Evolutionary conservation across 2,888 invertebrate genomes (phyloP).

Genomic region (Pristionchus fissidentatus): DNA sequence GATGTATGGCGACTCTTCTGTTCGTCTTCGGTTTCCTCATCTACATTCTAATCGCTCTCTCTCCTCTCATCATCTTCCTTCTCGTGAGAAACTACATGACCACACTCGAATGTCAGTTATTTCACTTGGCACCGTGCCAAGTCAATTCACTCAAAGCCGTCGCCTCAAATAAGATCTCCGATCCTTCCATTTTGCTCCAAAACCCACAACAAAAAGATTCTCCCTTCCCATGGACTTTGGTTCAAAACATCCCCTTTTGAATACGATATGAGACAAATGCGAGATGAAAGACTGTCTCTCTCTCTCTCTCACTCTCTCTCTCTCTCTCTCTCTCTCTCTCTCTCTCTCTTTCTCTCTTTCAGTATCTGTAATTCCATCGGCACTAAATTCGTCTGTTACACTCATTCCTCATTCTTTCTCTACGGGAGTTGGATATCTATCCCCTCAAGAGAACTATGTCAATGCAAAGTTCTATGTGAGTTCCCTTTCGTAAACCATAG

Average conservation of each 20-base stretch:
- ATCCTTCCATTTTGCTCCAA: background rate
- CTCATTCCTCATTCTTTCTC: slow-evolving; percentile 3
- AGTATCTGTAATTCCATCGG: background rate
- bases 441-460: background rate
- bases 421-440: background rate
- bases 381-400: no score
- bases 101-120: background rate
- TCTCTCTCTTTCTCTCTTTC: background rate
- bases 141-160: no score
- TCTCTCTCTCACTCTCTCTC: background rate
- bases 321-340: background rate
- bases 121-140: no score
- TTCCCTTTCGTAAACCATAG: no score
- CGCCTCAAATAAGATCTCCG: background rate
- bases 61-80: slow-evolving; percentile 2
- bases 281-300: slow-evolving; percentile 6
- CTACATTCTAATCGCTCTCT: background rate
- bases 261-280: no score
- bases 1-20: background rate
- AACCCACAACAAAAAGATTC: no score
- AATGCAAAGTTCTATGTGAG: background rate
- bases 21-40: background rate
- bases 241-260: no score
- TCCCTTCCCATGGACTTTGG: no score
- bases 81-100: background rate